Base-by-base conservation (phyloP, 2,797 vertebrate genomes). In the Pseudomugil gertrudae region DNA sequence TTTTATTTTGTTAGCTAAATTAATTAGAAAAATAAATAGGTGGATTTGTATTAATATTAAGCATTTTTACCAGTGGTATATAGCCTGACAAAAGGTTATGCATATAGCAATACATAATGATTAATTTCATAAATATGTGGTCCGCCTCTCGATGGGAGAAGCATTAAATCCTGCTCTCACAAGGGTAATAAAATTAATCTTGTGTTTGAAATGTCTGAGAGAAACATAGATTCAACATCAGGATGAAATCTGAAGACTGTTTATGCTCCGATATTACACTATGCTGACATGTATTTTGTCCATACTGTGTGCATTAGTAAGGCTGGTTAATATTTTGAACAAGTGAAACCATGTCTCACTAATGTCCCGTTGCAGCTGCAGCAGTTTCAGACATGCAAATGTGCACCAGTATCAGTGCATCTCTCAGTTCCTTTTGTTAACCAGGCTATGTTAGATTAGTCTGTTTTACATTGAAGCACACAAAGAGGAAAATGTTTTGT, bases 391-490 rank as follows among this genome's bases (percentile, higher is more conserved):
- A 52, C 59, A 45, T 38, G 36, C 11, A 30, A 51, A 52, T 47
- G 38, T 56, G 33, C 27, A 38, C 15, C n/a, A 21, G 10, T 9
- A 2, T 15, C 36, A 66, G 5, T 1, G n/a, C 27, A 32, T 33
- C 30, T 9, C 32, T 36, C 35, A 9, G 35, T 36, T 36, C 11
- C 35, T 36, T 30, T 4, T 51, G 50, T 3, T 13, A 1, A 21
- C 47, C 47, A 23, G 10, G 3, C 23, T 23, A 7, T 21, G 45
- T 47, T 21, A 21, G 43, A 47, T n/a, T 30, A 23, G 50, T 58
- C 5, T 53, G 56, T 66, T 76, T 73, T 51, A 55, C 21, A 29
- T 45, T 23, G 30, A 43, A 33, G 7, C 1, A 15, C n/a, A 43
- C 23, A 40, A 40, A 4, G 13, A 38, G 21, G 27, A 8, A 36